A percentile compares a stretch with the other conserved stretches of the same genome.
phyloP scores from a whole-genome alignment of 2,113 vertebrate species.

The cattle (Bos taurus) region ARS-UCD2.0 NC_037347.1:48653501-48654000 shows the following conservation, averaged over 20 bases:
- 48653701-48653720: background rate
- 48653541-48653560: background rate
- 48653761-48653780: background rate
- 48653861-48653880: background rate
- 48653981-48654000: background rate
- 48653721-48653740: background rate
- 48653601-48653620: background rate
- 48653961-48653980: background rate
- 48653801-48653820: background rate
- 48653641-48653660: background rate
- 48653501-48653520: background rate
- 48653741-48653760: background rate
- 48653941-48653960: background rate
- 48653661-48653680: accelerated
- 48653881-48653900: background rate
- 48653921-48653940: background rate
- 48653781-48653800: background rate
- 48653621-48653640: background rate
- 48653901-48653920: background rate
- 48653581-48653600: background rate
- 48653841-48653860: background rate
- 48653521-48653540: background rate
- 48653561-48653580: background rate
- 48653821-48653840: background rate
- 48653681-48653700: background rate